These are phyloP conservation scores for Apogon talboti DNA, from an alignment of 2,797 vertebrate genomes.

Conservation along the genomic window DNA sequence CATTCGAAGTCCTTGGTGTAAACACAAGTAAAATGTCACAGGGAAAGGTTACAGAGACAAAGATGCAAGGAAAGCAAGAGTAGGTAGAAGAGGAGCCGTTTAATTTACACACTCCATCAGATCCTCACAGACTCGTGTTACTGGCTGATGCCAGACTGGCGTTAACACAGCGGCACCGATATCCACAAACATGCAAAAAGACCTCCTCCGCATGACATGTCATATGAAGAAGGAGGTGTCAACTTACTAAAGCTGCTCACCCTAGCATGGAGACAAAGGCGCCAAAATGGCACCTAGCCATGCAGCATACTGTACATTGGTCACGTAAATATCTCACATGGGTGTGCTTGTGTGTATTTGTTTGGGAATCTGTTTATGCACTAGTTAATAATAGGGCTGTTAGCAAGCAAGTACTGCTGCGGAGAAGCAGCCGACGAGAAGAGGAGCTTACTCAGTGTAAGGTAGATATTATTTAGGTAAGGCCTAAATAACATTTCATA, in stretches of 20 bases:
- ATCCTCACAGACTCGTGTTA: constrained; percentile 84
- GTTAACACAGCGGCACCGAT: constrained; percentile 79
- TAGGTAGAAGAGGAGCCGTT: constrained; percentile 61
- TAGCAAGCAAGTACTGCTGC: constrained; percentile 36
- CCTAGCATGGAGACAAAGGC: constrained; percentile 85
- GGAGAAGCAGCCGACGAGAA: background rate
- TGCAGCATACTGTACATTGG: constrained; percentile 49
- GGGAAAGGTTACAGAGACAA: constrained; percentile 26
- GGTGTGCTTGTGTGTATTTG: constrained; percentile 55
- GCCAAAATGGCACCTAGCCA: constrained; percentile 81
- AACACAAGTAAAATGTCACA: constrained; percentile 67
- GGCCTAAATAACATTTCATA: background rate
- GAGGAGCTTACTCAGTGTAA: constrained; percentile 2
- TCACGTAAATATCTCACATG: constrained; percentile 76
- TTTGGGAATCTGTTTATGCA: constrained; percentile 73
- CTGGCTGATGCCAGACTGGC: constrained; percentile 87
- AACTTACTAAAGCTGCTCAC: constrained; percentile 82
- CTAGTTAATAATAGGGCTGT: constrained; percentile 65
- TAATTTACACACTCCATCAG: constrained; percentile 81
- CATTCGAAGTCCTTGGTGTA: constrained; percentile 38
- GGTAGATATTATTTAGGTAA: constrained; percentile 1
- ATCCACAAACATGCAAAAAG: constrained; percentile 84
- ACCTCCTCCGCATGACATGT: constrained; percentile 79
- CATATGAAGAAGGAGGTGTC: constrained; percentile 73
- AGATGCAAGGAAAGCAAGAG: constrained; percentile 23